These are phyloP conservation scores for Leucophenga montana DNA, from an alignment of 2,888 invertebrate species.

Conservation along the genomic window DNA sequence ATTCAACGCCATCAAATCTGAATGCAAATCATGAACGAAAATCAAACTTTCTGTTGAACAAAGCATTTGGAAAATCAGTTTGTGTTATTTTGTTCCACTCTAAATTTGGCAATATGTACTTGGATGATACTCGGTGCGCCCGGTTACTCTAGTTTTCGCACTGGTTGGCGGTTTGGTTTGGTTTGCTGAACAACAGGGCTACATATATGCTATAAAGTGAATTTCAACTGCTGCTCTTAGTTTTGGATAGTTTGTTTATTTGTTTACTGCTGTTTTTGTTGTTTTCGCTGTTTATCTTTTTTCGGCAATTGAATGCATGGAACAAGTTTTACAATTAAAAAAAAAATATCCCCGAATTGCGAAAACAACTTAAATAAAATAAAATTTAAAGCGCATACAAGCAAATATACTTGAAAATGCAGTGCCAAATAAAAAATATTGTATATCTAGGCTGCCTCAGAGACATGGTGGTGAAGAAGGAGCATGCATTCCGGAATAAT, in stretches of 20 bases:
- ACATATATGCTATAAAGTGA: conserved; percentile 15
- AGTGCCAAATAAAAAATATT: conserved; percentile 11
- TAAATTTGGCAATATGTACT: too few relatives aligned
- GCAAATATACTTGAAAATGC: conserved; percentile 14
- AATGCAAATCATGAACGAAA: conserved; percentile 22
- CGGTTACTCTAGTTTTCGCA: too few relatives aligned
- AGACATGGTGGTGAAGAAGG: too few relatives aligned
- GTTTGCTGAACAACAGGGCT: neutral
- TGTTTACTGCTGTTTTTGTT: neutral
- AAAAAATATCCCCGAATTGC: too few relatives aligned
- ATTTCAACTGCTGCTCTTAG: neutral
- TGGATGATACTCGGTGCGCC: too few relatives aligned
- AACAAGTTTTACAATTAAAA: conserved; percentile 22
- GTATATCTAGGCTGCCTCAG: neutral
- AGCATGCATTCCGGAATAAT: conserved; percentile 46
- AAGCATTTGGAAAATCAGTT: neutral
- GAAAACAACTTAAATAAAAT: conserved; percentile 7
- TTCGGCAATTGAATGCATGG: conserved; percentile 21
- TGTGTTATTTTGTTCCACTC: too few relatives aligned
- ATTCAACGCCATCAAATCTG: conserved; percentile 4
- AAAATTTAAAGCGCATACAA: conserved; percentile 29
- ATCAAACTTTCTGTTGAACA: conserved; percentile 9
- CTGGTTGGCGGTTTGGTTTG: neutral
- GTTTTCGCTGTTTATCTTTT: neutral
- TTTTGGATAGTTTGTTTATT: too few relatives aligned